Conservation (phyloP, 2,797 vertebrate genomes). For the Siniperca obscura region DNA sequence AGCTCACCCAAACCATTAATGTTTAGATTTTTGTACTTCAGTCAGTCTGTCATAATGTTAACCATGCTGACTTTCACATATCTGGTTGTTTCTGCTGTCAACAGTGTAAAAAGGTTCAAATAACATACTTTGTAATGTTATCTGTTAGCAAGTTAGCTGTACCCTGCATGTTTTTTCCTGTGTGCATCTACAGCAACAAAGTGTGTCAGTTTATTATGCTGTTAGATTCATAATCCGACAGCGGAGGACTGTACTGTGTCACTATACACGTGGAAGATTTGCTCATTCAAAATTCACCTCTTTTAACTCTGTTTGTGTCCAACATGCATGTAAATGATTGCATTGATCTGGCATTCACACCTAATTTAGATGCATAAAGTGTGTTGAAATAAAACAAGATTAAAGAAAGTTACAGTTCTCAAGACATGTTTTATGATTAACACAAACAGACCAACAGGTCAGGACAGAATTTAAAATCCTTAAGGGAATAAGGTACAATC, state of each 20-base stretch:
- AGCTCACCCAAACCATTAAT: conserved; percentile 11
- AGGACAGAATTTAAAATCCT: conserved; percentile 44
- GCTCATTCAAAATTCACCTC: conserved; percentile 51
- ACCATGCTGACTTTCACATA: background rate
- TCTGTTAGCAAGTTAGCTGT: background rate
- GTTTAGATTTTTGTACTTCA: background rate
- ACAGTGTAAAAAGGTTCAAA: background rate
- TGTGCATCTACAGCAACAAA: conserved; percentile 38
- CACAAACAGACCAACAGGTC: conserved; percentile 25
- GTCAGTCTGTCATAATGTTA: background rate
- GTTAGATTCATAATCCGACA: conserved; percentile 19
- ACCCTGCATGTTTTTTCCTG: conserved; percentile 36
- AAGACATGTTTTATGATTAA: conserved; percentile 50
- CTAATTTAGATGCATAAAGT: conserved; percentile 70
- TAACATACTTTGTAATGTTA: background rate
- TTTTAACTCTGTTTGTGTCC: conserved; percentile 57
- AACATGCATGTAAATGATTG: conserved; percentile 76
- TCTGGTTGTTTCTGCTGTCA: background rate
- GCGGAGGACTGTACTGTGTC: conserved; percentile 13
- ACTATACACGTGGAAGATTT: conserved; percentile 32
- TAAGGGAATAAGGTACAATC: background rate
- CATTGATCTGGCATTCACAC: conserved; percentile 77
- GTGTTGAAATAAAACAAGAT: conserved; percentile 47
- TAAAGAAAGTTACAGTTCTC: conserved; percentile 55
- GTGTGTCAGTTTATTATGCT: conserved; percentile 33